Conservation (phyloP, 2,797 vertebrate species). For the Hipposideros larvatus region DNA sequence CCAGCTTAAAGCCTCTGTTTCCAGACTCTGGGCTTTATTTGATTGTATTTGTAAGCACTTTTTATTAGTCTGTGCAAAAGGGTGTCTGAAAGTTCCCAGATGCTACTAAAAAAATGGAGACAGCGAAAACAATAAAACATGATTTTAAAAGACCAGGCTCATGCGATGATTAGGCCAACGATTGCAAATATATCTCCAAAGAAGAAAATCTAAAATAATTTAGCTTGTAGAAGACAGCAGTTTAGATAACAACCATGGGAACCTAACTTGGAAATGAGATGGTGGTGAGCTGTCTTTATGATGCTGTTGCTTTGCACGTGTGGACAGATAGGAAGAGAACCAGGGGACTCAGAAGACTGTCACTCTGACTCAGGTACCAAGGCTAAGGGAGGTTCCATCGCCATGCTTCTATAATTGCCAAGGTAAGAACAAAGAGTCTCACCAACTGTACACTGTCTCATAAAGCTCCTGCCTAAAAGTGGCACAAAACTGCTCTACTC, state of each 20-base stretch:
- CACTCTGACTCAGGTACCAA: background rate
- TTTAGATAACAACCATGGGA: background rate
- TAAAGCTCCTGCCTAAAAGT: background rate
- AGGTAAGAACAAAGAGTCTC: background rate
- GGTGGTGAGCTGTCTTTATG: background rate
- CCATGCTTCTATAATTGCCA: background rate
- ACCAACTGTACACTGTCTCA: background rate
- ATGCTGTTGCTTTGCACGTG: no score
- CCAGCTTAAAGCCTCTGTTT: slow-evolving; percentile 49
- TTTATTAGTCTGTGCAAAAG: slow-evolving; percentile 41
- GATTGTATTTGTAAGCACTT: slow-evolving; percentile 17
- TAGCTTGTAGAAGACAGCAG: background rate
- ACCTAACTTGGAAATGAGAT: background rate
- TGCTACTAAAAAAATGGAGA: slow-evolving; percentile 42
- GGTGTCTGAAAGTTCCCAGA: slow-evolving; percentile 21
- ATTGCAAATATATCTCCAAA: background rate
- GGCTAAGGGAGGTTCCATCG: background rate
- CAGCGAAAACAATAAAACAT: slow-evolving; percentile 5
- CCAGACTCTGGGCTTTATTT: slow-evolving; percentile 34
- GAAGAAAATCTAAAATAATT: slow-evolving; percentile 23
- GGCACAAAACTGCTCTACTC: background rate
- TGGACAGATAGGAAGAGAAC: background rate
- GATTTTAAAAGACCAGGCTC: slow-evolving; percentile 24
- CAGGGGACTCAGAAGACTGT: background rate
- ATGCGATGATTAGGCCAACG: background rate